Evolutionary conservation across 1,140 invertebrate species (phyloP).

Genomic region (Trachelipus rathkii): DNA sequence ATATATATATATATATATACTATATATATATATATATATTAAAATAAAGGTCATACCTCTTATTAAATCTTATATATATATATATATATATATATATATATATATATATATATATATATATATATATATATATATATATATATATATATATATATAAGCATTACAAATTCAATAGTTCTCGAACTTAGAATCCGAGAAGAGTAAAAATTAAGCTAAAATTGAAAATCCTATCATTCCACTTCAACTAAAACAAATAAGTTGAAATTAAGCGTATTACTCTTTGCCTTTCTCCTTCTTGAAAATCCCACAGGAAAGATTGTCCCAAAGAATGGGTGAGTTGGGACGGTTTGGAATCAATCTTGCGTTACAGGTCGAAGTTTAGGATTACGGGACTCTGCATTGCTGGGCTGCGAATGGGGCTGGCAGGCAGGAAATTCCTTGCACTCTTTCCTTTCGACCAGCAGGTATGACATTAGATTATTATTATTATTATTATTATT

Average conservation of each 20-base stretch:
- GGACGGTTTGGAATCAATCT: background rate
- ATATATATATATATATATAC: background rate
- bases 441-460: constrained; percentile 22
- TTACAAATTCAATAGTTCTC: no score
- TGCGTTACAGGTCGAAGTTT: constrained; percentile 22
- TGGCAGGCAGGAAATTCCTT: constrained; percentile 24
- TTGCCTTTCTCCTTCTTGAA: background rate
- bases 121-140: background rate
- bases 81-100: background rate
- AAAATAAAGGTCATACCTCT: no score
- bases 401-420: constrained; percentile 23
- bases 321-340: constrained; percentile 26
- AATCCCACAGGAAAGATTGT: constrained; percentile 19
- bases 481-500: no score
- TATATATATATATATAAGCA: no score
- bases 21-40: background rate
- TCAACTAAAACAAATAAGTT: background rate
- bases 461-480: background rate
- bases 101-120: constrained; percentile 11
- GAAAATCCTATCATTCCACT: no score
- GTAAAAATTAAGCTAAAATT: no score
- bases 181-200: no score
- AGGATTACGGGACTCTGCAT: constrained; percentile 24
- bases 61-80: no score
- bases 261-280: background rate